Conservation (phyloP, 2,113 vertebrate species). For the Nannobrachium achirus region DNA sequence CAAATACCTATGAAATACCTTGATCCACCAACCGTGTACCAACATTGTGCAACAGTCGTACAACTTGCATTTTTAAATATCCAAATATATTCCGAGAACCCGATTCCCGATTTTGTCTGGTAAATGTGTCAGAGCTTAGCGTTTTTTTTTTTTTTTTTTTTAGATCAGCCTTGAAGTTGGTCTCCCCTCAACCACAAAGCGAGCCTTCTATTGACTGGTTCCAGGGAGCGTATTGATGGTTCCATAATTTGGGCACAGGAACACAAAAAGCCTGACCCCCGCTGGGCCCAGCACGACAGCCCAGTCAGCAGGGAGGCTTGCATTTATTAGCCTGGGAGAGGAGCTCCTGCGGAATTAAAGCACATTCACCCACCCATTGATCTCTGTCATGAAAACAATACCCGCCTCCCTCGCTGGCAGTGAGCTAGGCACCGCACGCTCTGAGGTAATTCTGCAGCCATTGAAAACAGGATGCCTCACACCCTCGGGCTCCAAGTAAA, state of each 20-base stretch:
- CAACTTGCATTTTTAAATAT: constrained; percentile 21
- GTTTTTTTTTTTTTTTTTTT: constrained; percentile 41
- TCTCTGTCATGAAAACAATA: constrained; percentile 85
- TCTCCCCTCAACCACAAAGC: constrained; percentile 80
- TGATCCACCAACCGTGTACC: neutral
- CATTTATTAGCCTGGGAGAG: constrained; percentile 86
- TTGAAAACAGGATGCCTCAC: constrained; percentile 68
- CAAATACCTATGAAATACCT: no score
- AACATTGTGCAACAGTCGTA: neutral
- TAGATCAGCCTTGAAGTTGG: constrained; percentile 79
- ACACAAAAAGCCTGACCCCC: constrained; percentile 82
- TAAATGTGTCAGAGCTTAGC: constrained; percentile 68
- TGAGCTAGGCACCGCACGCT: constrained; percentile 65
- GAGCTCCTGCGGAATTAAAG: constrained; percentile 82
- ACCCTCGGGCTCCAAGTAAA: constrained; percentile 71
- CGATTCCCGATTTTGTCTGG: constrained; percentile 59
- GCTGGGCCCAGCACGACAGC: constrained; percentile 84
- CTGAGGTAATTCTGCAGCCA: constrained; percentile 71
- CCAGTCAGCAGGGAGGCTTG: constrained; percentile 83
- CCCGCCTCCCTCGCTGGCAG: constrained; percentile 74
- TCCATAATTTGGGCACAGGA: constrained; percentile 86
- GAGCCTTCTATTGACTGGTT: constrained; percentile 81
- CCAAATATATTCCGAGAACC: constrained; percentile 29
- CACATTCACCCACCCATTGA: constrained; percentile 83
- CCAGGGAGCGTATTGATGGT: constrained; percentile 84